Base-by-base conservation (phyloP, 2,797 vertebrate genomes). In the Sylvilagus floridanus region DNA sequence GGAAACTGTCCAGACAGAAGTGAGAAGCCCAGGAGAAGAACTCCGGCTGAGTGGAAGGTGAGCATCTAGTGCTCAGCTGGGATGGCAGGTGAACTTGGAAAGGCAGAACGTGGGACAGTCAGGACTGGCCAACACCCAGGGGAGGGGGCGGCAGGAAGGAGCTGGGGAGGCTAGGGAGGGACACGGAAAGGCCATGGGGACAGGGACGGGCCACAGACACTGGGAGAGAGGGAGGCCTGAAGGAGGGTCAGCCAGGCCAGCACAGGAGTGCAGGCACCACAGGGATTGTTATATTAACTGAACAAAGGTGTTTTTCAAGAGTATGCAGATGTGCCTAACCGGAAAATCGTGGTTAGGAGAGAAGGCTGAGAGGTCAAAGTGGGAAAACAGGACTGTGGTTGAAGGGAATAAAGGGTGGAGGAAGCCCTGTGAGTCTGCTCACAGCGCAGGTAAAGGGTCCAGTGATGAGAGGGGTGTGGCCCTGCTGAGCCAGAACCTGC, bases 371-470 rank as follows among this genome's bases (percentile, higher is more conserved):
- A 60, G 5, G 52, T n/a, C 37, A 65, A 60, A 63, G 65, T 4
- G 69, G 50, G 24, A 32, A 91, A 24, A 65, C 13, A 3, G 85
- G 28, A 42, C 24, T 30, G 26, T 2, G 37, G 37, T 8, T 10
- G 62, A 60, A 73, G 30, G 14, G 30, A 10, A 75, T 12, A 65
- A 12, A n/a, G 28, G 60, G 26, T 5, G 0, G n/a, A 62, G 24
- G 19, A 72, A 10, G 35, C 0, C 1, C 13, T 54, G 4, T 17
- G 30, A 37, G 37, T 14, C 35, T 52, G 22, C 11, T 81, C 21
- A 2, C 3, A 52, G 14, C n/a, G 4, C 2, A 66, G n/a, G 19
- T 16, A 16, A 13, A 68, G n/a, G 3, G 30, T 47, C 0, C 37
- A 7, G 77, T 19, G 50, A 26, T 83, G 28, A 50, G 19, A 26